Conservation (phyloP, 1,140 invertebrate genomes). For the Capitella teleta region DNA sequence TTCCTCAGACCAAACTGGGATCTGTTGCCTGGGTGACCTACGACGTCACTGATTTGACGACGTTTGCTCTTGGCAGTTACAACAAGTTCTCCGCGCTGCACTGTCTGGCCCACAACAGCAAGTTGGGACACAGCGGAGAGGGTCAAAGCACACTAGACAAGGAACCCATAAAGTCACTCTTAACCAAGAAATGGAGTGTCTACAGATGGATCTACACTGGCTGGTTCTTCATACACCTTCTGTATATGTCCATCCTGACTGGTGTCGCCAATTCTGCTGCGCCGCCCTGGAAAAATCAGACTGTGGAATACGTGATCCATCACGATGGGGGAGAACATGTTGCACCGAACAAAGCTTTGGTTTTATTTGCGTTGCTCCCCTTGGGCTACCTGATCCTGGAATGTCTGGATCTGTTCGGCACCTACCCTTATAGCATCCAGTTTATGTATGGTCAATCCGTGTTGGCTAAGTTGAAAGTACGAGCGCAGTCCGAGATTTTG, state of each 20-base stretch:
- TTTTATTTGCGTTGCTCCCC: neutral
- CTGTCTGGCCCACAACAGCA: slow-evolving; percentile 7
- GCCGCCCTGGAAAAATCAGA: neutral
- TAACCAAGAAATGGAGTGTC: slow-evolving; percentile 1
- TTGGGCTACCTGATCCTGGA: slow-evolving; percentile 1
- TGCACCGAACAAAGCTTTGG: neutral
- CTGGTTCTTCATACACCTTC: slow-evolving; percentile 7
- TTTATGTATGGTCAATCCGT: slow-evolving; percentile 4
- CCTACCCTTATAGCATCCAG: slow-evolving; percentile 3
- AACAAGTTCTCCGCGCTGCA: slow-evolving; percentile 12
- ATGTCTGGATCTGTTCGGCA: slow-evolving; percentile 1
- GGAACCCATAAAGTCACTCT: slow-evolving; percentile 9
- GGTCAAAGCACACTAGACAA: slow-evolving; percentile 3
- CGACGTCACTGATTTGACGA: slow-evolving; percentile 11
- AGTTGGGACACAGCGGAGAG: neutral
- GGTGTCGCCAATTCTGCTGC: neutral
- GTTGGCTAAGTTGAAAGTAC: neutral
- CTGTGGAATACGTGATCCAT: neutral
- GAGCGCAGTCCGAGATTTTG: slow-evolving; percentile 8
- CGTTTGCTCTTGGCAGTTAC: slow-evolving; percentile 6
- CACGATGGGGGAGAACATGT: too few relatives aligned
- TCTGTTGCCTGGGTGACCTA: slow-evolving; percentile 12
- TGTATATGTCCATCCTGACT: slow-evolving; percentile 6
- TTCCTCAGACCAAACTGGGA: slow-evolving; percentile 9
- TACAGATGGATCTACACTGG: slow-evolving; percentile 9